Base-by-base conservation (phyloP, 53 echinoderm and acorn worm genomes). In the Luidia sarsii region DNA sequence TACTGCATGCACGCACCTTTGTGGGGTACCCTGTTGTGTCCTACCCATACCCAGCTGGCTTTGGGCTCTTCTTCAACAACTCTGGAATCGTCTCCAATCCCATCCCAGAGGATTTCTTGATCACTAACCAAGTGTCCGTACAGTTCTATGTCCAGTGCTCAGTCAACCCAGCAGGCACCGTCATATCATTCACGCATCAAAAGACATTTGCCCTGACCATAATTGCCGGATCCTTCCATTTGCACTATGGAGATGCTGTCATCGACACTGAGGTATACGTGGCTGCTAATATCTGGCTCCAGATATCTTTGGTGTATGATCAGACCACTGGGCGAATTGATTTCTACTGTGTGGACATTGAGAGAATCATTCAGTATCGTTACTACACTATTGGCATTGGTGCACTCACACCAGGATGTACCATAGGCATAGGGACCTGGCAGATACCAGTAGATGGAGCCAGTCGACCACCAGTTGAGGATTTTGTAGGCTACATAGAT, bases 361-460 rank as follows among this genome's bases (percentile, higher is more conserved):
- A 57, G 32, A 68, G 83, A n/a, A 67, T 75, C 14, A 8, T 89
- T 22, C 66, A 68, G 35, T 67, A 83, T 49, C 66, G 69, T 7
- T 83, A 89, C 53, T 77, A 67, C 49, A 62, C 7, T 30, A 63
- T 89, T 27, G 91, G 88, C 10, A 50, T 70, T 27, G 53, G 73
- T 23, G 53, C 87, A n/a, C 72, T 93, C 57, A 51, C 64, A 48
- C 80, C 87, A 39, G 91, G 81, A 56, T 91, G 83, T 32, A 66
- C 71, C n/a, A 57, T 94, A 38, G 87, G 94, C 22, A 57, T 94
- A 21, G 94, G 94, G 39, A 91, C 86, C 5, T 94, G 94, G 94
- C 85, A 87, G 57, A 50, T 89, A 18, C 94, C 94, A 48, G 36
- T 53, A 4, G 53, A 79, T 80, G 90, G 87, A 29, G 48, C 72